Evolutionary conservation across 1,140 invertebrate species (phyloP).

Genomic region (Drosophila equinoxialis): DNA sequence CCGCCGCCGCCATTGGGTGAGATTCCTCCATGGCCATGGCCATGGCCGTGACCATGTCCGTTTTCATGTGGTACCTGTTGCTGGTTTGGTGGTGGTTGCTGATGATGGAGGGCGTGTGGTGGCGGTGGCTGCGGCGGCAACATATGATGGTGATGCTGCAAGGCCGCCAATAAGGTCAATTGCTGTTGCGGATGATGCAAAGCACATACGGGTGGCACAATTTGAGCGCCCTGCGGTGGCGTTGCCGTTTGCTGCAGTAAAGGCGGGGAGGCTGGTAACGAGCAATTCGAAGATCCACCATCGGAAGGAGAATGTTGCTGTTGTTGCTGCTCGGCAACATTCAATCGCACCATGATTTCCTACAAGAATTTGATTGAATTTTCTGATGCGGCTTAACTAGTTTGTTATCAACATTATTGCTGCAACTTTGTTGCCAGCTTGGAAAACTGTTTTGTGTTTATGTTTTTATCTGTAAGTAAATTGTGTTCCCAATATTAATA

Average conservation of each 20-base stretch:
- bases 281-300: slow-evolving; percentile 63
- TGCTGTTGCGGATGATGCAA: slow-evolving; percentile 81
- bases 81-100: slow-evolving; percentile 37
- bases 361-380: slow-evolving; percentile 25
- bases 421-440: slow-evolving; percentile 41
- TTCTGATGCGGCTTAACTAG: slow-evolving; percentile 28
- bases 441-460: slow-evolving; percentile 12
- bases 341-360: slow-evolving; percentile 77
- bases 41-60: slow-evolving; percentile 57
- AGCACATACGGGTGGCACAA: slow-evolving; percentile 76
- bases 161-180: slow-evolving; percentile 72
- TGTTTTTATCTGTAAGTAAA: slow-evolving; percentile 58
- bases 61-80: slow-evolving; percentile 58
- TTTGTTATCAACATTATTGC: slow-evolving; percentile 49
- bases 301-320: slow-evolving; percentile 67
- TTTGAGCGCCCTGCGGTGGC: slow-evolving; percentile 72
- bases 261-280: slow-evolving; percentile 72
- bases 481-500: slow-evolving; percentile 65
- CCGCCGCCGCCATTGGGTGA: slow-evolving; percentile 57
- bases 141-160: slow-evolving; percentile 72
- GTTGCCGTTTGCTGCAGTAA: slow-evolving; percentile 72
- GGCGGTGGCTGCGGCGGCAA: slow-evolving; percentile 40
- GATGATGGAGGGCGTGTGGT: slow-evolving; percentile 42
- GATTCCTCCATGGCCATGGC: slow-evolving; percentile 50
- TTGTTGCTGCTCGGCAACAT: slow-evolving; percentile 56